Evolutionary conservation across 37 sponge, comb jelly and placozoan species (phyloP), one percentile per base, ranked within the genome.

Genomic region (Tethya wilhelma): DNA sequence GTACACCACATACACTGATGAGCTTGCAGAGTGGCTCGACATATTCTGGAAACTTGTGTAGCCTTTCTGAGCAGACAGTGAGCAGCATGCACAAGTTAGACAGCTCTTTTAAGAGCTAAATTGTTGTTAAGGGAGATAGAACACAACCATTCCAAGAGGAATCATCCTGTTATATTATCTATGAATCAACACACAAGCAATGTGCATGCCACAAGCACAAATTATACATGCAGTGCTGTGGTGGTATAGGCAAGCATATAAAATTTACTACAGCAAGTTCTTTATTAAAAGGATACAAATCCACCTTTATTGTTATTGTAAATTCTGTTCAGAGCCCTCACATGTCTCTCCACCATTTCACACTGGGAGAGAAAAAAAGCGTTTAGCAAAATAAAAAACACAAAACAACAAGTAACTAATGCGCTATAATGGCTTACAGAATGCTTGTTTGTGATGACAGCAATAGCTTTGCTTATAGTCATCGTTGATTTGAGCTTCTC

Each of bases 341-440:
- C 67, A 42, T 93, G 94, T 40, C 94, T 75, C 37, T 93, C 88
- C 0, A 84, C 25, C 91, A 93, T 86, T 40, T 79, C 58, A 43
- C 65, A 60, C 93, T 93, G 71, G 14, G 41, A 1, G 30, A 31
- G 38, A 22, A 67, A 37, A 38, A 74, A 5, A 25, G 19, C 40
- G 49, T 42, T 17, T 33, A 33, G 29, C 4, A 22, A 36, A 36
- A 44, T 8, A 7, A 44, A n/a, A 22, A 60, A n/a, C n/a, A n/a
- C n/a, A n/a, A n/a, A n/a, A n/a, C n/a, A n/a, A n/a, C n/a, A n/a
- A n/a, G n/a, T n/a, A n/a, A n/a, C n/a, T n/a, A n/a, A 36, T 36
- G 9, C 5, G 45, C 29, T 8, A 43, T 64, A 19, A 34, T 1
- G 8, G 36, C 93, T 84, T 26, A 92, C 93, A 2, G 89, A 79